Percentiles rank a stretch among this genome's conserved stretches.
phyloP scores from a whole-genome alignment of 2,888 invertebrate species.

The Tachystola acroxantha region DNA sequence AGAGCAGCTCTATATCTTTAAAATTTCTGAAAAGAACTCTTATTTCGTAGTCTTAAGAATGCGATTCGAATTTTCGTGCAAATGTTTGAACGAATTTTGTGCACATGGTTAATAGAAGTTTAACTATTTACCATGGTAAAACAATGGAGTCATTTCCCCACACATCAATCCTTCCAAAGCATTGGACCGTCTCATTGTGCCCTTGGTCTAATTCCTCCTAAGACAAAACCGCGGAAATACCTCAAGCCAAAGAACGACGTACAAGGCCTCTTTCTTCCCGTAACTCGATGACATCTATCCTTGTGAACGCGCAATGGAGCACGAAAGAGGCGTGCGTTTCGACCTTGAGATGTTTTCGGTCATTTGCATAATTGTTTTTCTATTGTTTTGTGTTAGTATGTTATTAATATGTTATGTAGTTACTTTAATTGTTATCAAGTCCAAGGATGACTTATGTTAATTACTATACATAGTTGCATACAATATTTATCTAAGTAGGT shows the following conservation, averaged over 20 bases:
- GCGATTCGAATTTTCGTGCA: too few species aligned
- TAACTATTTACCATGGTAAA: too few species aligned
- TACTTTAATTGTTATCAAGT: slow-evolving; percentile 6
- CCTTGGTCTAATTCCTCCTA: too few species aligned
- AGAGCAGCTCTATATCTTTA: too few species aligned
- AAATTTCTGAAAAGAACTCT: too few species aligned
- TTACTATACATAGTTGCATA: too few species aligned
- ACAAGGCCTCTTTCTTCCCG: slow-evolving; percentile 13
- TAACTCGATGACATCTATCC: slow-evolving; percentile 15
- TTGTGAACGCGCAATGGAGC: slow-evolving; percentile 23
- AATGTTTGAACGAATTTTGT: too few species aligned
- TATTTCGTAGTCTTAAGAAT: too few species aligned
- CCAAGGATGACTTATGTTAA: slow-evolving; percentile 4
- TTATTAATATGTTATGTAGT: slow-evolving; percentile 4
- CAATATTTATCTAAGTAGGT: too few species aligned
- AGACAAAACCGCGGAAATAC: slow-evolving; percentile 30
- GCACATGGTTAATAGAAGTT: too few species aligned
- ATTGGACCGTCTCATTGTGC: too few species aligned
- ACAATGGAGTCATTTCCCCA: neutral
- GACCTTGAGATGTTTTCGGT: slow-evolving; percentile 15
- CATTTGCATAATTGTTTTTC: slow-evolving; percentile 5
- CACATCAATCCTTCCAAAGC: neutral
- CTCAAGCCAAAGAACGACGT: slow-evolving; percentile 13
- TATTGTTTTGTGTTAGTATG: slow-evolving; percentile 13
- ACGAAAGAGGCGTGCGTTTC: slow-evolving; percentile 24